Evolutionary conservation across 2,888 invertebrate species (phyloP), one percentile per base, ranked within the genome.

Genomic region (Caenorhabditis afra): DNA sequence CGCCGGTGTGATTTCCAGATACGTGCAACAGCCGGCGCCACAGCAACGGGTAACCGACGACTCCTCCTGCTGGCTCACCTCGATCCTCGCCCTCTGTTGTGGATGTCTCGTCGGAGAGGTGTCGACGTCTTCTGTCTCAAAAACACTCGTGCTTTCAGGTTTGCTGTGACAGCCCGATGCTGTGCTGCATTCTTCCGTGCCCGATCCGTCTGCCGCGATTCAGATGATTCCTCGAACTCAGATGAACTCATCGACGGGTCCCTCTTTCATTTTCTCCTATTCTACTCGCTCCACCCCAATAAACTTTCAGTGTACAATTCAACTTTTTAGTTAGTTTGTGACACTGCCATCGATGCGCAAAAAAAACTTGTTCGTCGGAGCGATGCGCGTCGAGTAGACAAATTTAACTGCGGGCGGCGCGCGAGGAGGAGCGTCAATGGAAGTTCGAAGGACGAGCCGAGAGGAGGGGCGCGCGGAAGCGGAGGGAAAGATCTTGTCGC

Each of bases 101-200:
- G 88, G 88, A 14, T 88, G 88, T 65, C 81, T 85, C 37, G 66
- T 88, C 8, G 88, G 87, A 67, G 85, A 85, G 70, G 82, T 76
- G 7, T 3, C 14, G 16, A 12, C 5, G 11, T 14, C 29, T 29
- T 35, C 11, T 59, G 8, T 61, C 3, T 61, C 23, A n/a, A n/a
- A 44, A 37, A 12, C 22, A n/a, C 7, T n/a, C 37, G 23, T 53
- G 12, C 29, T 62, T 74, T 8, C 79, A 79, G 79, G 75, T 79
- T 12, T 80, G 78, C 20, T 85, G 85, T 52, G 85, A 85, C 53
- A 77, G 77, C 41, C 85, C 85, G 7, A 80, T 82, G 78, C 79
- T 85, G 8, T 85, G 85, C 47, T 82, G 82, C 37, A 73, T 83
- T 4, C 29, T 85, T 57, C 85, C 85, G 2, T 85, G 84, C 59